Conservation (phyloP, 2,797 vertebrate genomes). For the Hemitrygon akajei region DNA sequence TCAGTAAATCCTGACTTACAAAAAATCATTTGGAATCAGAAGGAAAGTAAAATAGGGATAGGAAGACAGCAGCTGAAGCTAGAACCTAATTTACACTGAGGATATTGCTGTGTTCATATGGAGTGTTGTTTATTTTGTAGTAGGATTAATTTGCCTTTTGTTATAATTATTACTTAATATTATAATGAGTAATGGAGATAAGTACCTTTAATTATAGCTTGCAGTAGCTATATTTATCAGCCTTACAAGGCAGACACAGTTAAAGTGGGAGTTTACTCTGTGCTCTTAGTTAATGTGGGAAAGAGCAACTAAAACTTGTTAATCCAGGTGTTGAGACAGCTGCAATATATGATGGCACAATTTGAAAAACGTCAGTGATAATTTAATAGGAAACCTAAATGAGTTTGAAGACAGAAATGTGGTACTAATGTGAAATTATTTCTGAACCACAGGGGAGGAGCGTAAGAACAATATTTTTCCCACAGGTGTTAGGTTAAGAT, state of each 20-base stretch:
- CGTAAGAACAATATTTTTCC: not conserved
- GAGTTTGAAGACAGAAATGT: not conserved
- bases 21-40: not conserved
- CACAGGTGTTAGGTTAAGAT: too few relatives aligned
- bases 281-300: not conserved
- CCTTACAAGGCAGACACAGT: not conserved
- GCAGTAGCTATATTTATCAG: not conserved
- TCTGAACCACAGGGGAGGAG: not conserved
- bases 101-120: not conserved
- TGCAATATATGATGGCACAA: not conserved
- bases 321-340: not conserved
- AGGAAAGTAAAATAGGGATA: not conserved
- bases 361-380: not conserved
- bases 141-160: not conserved
- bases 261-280: not conserved
- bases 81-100: not conserved
- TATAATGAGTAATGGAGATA: not conserved
- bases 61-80: too few relatives aligned
- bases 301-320: not conserved
- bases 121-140: not conserved
- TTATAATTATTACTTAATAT: not conserved
- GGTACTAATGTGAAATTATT: slow-evolving; percentile 9
- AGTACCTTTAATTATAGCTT: slow-evolving; percentile 2
- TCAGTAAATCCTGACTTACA: not conserved
- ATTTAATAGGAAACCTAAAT: not conserved